Percentiles rank a stretch among this genome's conserved stretches.
Conservation (phyloP, 2,113 vertebrate genomes). For the Embiotoca jacksoni region DNA sequence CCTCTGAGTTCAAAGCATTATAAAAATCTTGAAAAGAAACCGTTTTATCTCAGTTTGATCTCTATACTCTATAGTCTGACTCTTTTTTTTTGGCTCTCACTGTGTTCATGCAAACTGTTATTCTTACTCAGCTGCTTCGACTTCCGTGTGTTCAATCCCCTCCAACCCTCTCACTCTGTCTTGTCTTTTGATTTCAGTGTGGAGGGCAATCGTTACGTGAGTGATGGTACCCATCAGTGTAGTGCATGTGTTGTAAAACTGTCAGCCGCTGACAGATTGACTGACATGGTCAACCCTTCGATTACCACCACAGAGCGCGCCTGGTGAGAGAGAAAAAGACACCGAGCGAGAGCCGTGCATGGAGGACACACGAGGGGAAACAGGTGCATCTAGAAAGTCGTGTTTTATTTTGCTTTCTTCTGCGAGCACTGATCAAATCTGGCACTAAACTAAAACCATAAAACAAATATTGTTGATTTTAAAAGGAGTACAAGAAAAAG, state of each 20-base stretch:
- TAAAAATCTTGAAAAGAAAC: constrained; percentile 24
- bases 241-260: constrained; percentile 89
- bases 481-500: constrained; percentile 45
- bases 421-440: constrained; percentile 55
- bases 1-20: constrained; percentile 50
- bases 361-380: constrained; percentile 28
- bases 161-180: constrained; percentile 47
- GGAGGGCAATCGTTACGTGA: constrained; percentile 84
- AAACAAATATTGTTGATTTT: constrained; percentile 61
- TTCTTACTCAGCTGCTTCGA: constrained; percentile 46
- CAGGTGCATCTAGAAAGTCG: constrained; percentile 51
- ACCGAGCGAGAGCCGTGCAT: constrained; percentile 6
- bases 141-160: constrained; percentile 50
- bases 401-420: constrained; percentile 45
- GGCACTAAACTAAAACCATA: constrained; percentile 56
- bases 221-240: constrained; percentile 84
- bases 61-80: background rate
- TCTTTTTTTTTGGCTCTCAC: constrained; percentile 61
- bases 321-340: constrained; percentile 18
- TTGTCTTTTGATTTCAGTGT: constrained; percentile 76
- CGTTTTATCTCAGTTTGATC: constrained; percentile 1
- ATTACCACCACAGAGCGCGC: constrained; percentile 70
- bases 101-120: constrained; percentile 14
- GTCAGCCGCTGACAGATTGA: constrained; percentile 87
- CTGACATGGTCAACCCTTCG: constrained; percentile 81